phyloP scores from a whole-genome alignment of 2,797 vertebrate species.

The Artibeus lituratus region DNA sequence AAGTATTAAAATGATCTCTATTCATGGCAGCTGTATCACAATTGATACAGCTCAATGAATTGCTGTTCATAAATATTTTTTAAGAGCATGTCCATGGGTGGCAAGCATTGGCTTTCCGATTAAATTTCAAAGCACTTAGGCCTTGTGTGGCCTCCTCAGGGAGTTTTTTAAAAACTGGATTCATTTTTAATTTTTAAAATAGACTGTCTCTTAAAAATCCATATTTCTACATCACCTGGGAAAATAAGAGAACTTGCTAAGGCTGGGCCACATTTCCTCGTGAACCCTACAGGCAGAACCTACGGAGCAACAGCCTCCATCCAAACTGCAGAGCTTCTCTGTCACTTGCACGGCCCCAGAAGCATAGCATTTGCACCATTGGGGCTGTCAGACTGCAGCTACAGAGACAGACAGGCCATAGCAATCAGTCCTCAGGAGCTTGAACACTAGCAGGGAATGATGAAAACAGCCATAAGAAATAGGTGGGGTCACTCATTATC shows the following conservation, averaged over 20 bases:
- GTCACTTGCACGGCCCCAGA: neutral
- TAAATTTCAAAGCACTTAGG: neutral
- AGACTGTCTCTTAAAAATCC: neutral
- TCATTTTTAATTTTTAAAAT: neutral
- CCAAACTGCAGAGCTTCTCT: neutral
- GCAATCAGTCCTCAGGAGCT: neutral
- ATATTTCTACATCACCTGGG: neutral
- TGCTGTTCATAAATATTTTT: neutral
- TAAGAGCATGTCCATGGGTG: neutral
- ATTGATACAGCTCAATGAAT: neutral
- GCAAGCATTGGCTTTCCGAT: neutral
- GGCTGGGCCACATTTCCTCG: neutral
- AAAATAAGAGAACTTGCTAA: neutral
- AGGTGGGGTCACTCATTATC: neutral
- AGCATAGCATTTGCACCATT: neutral
- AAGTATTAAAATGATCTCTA: neutral
- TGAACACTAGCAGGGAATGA: neutral
- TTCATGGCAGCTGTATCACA: neutral
- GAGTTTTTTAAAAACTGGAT: neutral
- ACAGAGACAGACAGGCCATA: neutral
- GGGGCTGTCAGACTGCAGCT: neutral
- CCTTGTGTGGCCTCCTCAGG: neutral
- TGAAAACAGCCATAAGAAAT: neutral
- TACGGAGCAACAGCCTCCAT: neutral
- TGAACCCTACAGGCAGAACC: neutral